Percentiles rank a stretch among this genome's conserved stretches.
These are phyloP conservation scores for Scleropages formosus DNA, from an alignment of 2,797 vertebrate genomes.

Conservation along the genomic window DNA sequence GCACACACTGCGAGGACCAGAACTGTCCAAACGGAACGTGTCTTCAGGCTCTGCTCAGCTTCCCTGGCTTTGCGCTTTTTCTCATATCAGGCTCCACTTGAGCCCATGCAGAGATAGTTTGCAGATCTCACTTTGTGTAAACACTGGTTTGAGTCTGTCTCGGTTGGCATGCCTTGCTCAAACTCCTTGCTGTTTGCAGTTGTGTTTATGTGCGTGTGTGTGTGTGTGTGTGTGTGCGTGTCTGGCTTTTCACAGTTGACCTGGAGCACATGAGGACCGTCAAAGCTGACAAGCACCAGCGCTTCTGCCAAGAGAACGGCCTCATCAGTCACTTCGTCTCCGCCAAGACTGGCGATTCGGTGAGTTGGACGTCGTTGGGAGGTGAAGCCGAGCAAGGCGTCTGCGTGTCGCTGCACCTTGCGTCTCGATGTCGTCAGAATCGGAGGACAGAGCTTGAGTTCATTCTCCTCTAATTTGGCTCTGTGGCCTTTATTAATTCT, in stretches of 20 bases:
- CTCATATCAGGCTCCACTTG: neutral
- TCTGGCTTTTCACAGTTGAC: conserved; percentile 79
- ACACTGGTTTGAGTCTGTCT: neutral
- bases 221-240: no score
- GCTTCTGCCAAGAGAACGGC: conserved; percentile 92
- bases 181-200: neutral
- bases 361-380: conserved; percentile 62
- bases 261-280: conserved; percentile 96
- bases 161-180: neutral
- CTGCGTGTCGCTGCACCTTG: neutral
- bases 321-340: conserved; percentile 94
- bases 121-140: neutral
- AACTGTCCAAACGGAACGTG: neutral
- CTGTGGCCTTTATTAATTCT: no score
- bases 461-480: neutral
- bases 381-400: no score
- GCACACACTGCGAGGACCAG: neutral
- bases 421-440: neutral
- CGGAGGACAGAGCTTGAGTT: neutral
- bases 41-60: neutral
- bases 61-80: neutral
- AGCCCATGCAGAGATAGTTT: no score
- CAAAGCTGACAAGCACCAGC: conserved; percentile 92
- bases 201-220: no score
- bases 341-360: conserved; percentile 95